Percentiles rank a stretch among this genome's conserved stretches.
phyloP scores from a whole-genome alignment of 2,113 vertebrate species.

The Nymphicus hollandicus region DNA sequence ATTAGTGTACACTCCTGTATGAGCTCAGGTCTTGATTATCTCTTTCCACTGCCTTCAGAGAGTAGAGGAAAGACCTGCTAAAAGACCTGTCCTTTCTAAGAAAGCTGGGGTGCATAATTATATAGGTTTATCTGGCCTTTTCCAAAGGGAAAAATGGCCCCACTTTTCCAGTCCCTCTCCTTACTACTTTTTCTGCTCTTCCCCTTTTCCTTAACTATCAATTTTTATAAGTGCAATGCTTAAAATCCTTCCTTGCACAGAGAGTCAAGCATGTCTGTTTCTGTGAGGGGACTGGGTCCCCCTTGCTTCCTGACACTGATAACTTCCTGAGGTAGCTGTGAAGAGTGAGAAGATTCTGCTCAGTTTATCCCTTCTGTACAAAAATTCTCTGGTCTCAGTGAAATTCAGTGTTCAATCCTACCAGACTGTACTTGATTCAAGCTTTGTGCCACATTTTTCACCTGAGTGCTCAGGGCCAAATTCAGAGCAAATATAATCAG shows the following conservation, averaged over 20 bases:
- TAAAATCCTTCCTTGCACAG: neutral
- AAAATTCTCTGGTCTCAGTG: neutral
- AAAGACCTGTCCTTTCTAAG: conserved; percentile 29
- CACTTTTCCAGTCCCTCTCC: neutral
- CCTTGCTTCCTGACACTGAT: neutral
- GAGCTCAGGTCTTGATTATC: conserved; percentile 58
- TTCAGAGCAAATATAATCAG: neutral
- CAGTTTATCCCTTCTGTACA: neutral
- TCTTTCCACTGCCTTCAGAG: conserved; percentile 29
- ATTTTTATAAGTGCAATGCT: neutral
- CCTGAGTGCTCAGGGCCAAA: neutral
- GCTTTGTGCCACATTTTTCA: neutral
- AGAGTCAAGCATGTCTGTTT: neutral
- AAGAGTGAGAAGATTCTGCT: neutral
- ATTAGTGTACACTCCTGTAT: conserved; percentile 55
- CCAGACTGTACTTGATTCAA: neutral
- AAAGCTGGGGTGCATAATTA: conserved; percentile 43
- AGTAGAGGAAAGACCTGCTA: neutral
- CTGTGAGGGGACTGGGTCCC: neutral
- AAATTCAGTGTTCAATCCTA: neutral
- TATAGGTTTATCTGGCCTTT: conserved; percentile 48
- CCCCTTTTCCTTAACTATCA: neutral
- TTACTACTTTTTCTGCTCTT: neutral
- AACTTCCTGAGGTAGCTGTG: neutral
- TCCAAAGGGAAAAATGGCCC: conserved; percentile 18